These are phyloP conservation scores for Abscondita cerata DNA, from an alignment of 2,888 invertebrate species.

Conservation along the genomic window DNA sequence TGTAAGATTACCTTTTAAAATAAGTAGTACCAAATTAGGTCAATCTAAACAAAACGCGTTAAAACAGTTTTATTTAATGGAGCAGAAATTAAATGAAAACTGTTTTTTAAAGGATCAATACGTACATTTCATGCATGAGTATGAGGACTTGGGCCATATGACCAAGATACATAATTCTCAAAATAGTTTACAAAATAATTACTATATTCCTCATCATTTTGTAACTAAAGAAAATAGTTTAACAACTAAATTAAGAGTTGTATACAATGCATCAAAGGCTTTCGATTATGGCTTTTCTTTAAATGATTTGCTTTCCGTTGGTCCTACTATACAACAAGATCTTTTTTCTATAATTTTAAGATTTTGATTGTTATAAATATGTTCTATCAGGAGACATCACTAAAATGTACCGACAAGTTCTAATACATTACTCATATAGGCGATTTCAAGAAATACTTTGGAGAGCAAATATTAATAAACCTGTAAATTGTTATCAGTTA, in stretches of 20 bases:
- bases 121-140: constrained; percentile 5
- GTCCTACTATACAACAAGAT: constrained; percentile 47
- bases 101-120: not conserved
- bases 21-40: constrained; percentile 16
- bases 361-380: constrained; percentile 23
- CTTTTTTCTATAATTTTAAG: constrained; percentile 43
- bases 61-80: not conserved
- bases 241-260: constrained; percentile 46
- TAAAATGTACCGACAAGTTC: too few relatives aligned
- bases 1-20: constrained; percentile 30
- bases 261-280: constrained; percentile 44
- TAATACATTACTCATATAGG: not conserved
- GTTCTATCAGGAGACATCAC: too few relatives aligned
- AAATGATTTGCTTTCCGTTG: constrained; percentile 45
- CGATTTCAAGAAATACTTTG: not conserved
- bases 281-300: constrained; percentile 42
- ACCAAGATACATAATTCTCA: not conserved
- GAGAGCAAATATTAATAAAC: too few relatives aligned
- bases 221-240: constrained; percentile 45
- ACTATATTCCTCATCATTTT: constrained; percentile 50
- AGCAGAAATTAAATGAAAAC: constrained; percentile 2
- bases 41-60: not conserved
- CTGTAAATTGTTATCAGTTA: too few relatives aligned
- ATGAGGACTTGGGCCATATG: constrained; percentile 8
- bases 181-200: not conserved